Conservation (phyloP, 2,113 vertebrate genomes). For the Capricornis sumatraensis region DNA sequence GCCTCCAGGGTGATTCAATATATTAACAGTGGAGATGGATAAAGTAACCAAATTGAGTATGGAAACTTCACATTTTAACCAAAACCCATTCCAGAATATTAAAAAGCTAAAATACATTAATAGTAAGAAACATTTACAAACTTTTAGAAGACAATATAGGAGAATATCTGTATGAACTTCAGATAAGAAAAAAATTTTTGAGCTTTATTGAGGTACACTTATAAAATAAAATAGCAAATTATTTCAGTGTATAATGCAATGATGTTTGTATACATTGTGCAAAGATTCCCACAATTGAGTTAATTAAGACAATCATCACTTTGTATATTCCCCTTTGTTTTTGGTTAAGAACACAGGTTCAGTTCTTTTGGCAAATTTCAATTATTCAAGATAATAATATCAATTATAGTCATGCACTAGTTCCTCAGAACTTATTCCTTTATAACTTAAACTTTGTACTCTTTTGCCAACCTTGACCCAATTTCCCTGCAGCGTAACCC, state of each 20-base stretch:
- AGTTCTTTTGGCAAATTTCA: background rate
- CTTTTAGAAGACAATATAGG: background rate
- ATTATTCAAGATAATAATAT: background rate
- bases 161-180: background rate
- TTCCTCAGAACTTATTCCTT: background rate
- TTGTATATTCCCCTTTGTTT: background rate
- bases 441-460: background rate
- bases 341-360: background rate
- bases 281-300: background rate
- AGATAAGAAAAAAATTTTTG: background rate
- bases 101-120: background rate
- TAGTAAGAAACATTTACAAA: background rate
- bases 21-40: background rate
- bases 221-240: background rate
- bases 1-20: background rate
- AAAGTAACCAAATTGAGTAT: background rate
- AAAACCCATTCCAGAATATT: background rate
- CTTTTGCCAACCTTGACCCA: background rate
- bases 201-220: background rate
- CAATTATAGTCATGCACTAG: background rate
- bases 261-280: background rate
- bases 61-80: background rate
- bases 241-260: background rate
- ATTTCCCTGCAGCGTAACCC: fast-evolving
- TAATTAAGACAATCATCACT: background rate